Conservation (phyloP, 2,888 invertebrate genomes). For the Brachyopa scutellaris region DNA sequence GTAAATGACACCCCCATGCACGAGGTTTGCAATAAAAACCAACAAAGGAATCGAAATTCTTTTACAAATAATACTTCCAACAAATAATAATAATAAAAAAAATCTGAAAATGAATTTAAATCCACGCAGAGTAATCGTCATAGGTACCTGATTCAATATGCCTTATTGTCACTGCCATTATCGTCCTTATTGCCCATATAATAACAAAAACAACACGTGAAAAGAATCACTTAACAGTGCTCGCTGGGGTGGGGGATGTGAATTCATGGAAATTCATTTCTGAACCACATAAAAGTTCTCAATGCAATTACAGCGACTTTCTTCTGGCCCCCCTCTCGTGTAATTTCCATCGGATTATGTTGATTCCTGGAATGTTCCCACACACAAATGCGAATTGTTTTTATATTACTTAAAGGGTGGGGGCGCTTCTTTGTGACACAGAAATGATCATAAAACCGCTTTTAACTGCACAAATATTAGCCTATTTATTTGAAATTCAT, state of each 20-base stretch:
- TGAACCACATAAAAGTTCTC: background rate
- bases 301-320: background rate
- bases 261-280: background rate
- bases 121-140: background rate
- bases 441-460: slow-evolving; percentile 25
- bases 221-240: slow-evolving; percentile 17
- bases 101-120: slow-evolving; percentile 25
- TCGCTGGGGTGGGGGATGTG: background rate
- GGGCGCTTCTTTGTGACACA: background rate
- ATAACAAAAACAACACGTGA: background rate
- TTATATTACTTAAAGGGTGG: background rate
- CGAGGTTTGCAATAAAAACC: no score
- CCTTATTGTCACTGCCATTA: slow-evolving; percentile 12
- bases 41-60: background rate
- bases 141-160: slow-evolving; percentile 1
- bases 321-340: background rate
- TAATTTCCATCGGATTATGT: slow-evolving; percentile 21
- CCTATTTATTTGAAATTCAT: slow-evolving; percentile 10
- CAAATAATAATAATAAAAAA: background rate
- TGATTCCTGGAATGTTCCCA: background rate
- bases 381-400: slow-evolving; percentile 8
- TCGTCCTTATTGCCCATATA: slow-evolving; percentile 1
- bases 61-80: background rate
- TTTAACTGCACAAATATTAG: slow-evolving; percentile 35
- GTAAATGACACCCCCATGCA: no score